Evolutionary conservation across 2,888 invertebrate genomes (phyloP).

Genomic region (Sceliomorpha sp.): DNA sequence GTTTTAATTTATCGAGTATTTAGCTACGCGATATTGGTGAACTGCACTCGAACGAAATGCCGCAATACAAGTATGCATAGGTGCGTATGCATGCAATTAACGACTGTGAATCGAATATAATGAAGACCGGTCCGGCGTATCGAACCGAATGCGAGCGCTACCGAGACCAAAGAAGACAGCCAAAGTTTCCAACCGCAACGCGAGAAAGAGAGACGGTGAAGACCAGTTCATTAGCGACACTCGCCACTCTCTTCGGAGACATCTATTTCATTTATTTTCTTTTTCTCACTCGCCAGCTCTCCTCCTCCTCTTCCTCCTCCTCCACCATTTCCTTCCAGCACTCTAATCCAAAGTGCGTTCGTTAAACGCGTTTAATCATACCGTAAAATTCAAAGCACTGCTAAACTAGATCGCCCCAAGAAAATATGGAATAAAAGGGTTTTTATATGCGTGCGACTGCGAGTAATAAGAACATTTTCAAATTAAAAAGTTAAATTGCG

Average conservation of each 20-base stretch:
- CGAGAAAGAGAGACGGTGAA: slow-evolving; percentile 67
- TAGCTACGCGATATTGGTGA: slow-evolving; percentile 66
- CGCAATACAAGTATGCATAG: slow-evolving; percentile 58
- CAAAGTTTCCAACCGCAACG: slow-evolving; percentile 3
- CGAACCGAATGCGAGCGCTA: slow-evolving; percentile 55
- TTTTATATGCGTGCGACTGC: no score
- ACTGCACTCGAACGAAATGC: slow-evolving; percentile 62
- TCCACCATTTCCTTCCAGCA: slow-evolving; percentile 26
- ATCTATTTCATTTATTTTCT: slow-evolving; percentile 76
- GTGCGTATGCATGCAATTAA: slow-evolving; percentile 75
- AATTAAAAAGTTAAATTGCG: no score
- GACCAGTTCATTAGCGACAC: slow-evolving; percentile 79
- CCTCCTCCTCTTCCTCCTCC: slow-evolving; percentile 14
- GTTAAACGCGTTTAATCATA: slow-evolving; percentile 48
- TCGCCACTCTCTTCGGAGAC: slow-evolving; percentile 70
- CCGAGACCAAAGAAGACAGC: slow-evolving; percentile 41
- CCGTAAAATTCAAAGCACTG: slow-evolving; percentile 22
- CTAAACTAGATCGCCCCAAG: not conserved
- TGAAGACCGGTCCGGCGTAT: slow-evolving; percentile 73
- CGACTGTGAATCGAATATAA: slow-evolving; percentile 71
- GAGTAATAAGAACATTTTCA: no score
- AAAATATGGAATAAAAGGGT: no score
- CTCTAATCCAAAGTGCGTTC: slow-evolving; percentile 27
- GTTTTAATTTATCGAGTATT: slow-evolving; percentile 63
- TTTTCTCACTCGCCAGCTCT: slow-evolving; percentile 50